Conservation (phyloP, 2,888 invertebrate genomes). For the Diaperis boleti region DNA sequence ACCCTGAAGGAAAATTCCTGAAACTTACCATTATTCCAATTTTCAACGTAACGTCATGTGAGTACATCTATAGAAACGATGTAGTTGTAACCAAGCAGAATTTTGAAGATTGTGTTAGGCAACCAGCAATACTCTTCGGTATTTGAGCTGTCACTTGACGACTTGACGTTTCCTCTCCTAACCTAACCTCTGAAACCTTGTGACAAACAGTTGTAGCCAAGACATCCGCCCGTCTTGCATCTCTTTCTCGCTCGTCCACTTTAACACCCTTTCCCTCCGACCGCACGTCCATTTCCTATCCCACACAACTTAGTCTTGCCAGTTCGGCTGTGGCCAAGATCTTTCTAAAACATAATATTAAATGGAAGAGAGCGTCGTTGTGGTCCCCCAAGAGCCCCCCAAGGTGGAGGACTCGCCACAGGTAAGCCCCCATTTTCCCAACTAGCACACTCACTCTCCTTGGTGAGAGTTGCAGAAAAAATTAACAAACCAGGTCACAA, state of each 20-base stretch:
- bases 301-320: slow-evolving; percentile 8
- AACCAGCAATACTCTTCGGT: slow-evolving; percentile 4
- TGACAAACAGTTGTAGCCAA: slow-evolving; percentile 9
- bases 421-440: slow-evolving; percentile 9
- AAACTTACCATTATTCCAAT: too few species aligned
- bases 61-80: not conserved
- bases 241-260: not conserved
- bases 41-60: too few species aligned
- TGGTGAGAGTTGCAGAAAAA: slow-evolving; percentile 25
- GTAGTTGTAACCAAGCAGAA: not conserved
- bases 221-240: not conserved
- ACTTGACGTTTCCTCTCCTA: slow-evolving; percentile 10
- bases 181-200: slow-evolving; percentile 36
- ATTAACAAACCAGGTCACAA: slow-evolving; percentile 59
- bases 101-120: slow-evolving; percentile 1
- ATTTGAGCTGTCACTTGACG: not conserved
- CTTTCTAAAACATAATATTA: slow-evolving; percentile 16
- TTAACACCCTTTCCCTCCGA: not conserved
- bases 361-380: slow-evolving; percentile 18
- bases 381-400: slow-evolving; percentile 9
- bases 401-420: slow-evolving; percentile 5
- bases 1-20: too few species aligned
- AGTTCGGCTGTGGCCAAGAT: slow-evolving; percentile 19
- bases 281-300: slow-evolving; percentile 2
- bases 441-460: slow-evolving; percentile 1